Percentiles rank a stretch among this genome's conserved stretches.
Evolutionary conservation across 2,888 invertebrate species (phyloP).

Genomic region (Cryptosula pallasiana): DNA sequence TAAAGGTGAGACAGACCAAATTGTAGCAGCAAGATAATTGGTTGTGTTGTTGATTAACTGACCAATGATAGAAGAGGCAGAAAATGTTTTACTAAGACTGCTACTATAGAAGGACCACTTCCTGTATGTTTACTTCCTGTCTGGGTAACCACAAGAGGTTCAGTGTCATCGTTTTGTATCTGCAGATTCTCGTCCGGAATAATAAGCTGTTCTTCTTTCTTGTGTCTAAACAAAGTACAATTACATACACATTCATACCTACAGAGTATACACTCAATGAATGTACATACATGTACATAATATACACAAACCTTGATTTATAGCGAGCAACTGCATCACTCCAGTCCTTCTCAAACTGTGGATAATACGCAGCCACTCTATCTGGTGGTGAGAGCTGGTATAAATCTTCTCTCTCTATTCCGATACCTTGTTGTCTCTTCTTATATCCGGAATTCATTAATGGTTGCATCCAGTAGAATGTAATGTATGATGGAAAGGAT

Average conservation of each 20-base stretch:
- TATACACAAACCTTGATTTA: slow-evolving; percentile 22
- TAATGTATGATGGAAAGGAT: slow-evolving; percentile 12
- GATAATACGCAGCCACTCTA: slow-evolving; percentile 71
- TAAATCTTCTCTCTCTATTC: slow-evolving; percentile 71
- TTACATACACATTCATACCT: too few species aligned
- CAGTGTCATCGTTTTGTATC: too few species aligned
- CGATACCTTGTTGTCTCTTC: slow-evolving; percentile 60
- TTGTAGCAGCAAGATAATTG: neutral
- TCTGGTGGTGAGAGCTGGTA: slow-evolving; percentile 86
- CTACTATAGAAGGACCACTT: neutral
- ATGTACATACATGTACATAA: too few species aligned
- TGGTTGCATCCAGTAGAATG: slow-evolving; percentile 10
- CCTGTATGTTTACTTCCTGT: too few species aligned
- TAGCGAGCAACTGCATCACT: slow-evolving; percentile 57
- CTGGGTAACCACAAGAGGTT: too few species aligned
- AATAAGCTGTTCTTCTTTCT: too few species aligned
- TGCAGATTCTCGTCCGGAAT: too few species aligned
- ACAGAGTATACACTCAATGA: too few species aligned
- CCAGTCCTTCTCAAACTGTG: slow-evolving; percentile 79
- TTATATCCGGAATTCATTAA: slow-evolving; percentile 73
- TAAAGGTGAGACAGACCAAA: neutral
- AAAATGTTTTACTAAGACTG: neutral
- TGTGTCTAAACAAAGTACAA: too few species aligned
- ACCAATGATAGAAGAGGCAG: neutral
- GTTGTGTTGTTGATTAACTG: neutral